These are phyloP conservation scores for Physella acuta DNA, from an alignment of 1,140 invertebrate species.

Conservation along the genomic window DNA sequence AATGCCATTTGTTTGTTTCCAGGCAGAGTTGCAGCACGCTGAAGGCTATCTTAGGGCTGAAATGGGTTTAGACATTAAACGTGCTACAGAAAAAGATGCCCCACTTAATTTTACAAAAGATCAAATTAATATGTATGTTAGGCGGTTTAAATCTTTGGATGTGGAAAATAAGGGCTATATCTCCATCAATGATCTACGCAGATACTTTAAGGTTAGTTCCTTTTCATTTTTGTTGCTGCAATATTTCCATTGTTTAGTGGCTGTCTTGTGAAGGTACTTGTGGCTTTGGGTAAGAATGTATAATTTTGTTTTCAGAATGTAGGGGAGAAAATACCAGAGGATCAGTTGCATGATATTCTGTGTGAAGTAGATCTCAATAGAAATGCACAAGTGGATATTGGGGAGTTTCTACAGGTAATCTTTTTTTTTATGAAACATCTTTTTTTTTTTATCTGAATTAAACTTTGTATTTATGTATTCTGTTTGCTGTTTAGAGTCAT, in stretches of 20 bases:
- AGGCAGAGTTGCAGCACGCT: constrained; percentile 51
- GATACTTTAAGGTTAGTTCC: constrained; percentile 83
- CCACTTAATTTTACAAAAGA: constrained; percentile 92
- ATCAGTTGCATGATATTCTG: constrained; percentile 95
- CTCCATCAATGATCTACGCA: constrained; percentile 93
- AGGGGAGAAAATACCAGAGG: constrained; percentile 88
- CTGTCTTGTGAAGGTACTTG: background rate
- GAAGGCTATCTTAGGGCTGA: constrained; percentile 77
- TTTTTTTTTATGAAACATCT: too few species aligned
- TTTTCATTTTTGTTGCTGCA: background rate
- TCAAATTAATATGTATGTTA: constrained; percentile 91
- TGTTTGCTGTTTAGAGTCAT: too few species aligned
- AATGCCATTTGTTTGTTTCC: background rate
- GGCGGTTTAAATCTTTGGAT: constrained; percentile 92
- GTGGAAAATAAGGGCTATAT: constrained; percentile 96
- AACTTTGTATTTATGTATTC: too few species aligned
- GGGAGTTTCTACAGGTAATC: constrained; percentile 94
- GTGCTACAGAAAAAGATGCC: constrained; percentile 63
- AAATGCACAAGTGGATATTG: constrained; percentile 98
- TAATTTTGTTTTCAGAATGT: constrained; percentile 77
- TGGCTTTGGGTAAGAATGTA: too few species aligned
- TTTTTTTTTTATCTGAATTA: too few species aligned
- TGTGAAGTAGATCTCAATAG: constrained; percentile 98
- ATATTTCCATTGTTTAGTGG: constrained; percentile 1
- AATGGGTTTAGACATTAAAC: constrained; percentile 95